Percentiles rank a stretch among this genome's conserved stretches.
Conservation (phyloP, 2,888 invertebrate species). For the Caenorhabditis sp. region DNA sequence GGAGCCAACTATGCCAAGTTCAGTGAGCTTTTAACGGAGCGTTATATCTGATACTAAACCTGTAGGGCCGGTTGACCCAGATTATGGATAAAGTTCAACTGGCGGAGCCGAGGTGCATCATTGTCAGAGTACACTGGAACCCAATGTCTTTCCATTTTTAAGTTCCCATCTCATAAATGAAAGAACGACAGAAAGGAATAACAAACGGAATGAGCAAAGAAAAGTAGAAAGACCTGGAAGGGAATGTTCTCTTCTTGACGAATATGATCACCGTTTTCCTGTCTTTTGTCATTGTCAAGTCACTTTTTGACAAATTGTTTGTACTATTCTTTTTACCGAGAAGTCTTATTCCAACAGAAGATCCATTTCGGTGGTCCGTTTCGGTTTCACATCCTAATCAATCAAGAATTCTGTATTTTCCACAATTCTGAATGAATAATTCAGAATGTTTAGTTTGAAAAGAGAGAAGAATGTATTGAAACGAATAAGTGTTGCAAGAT, state of each 20-base stretch:
- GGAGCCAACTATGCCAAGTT: too few relatives aligned
- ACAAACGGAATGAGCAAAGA: neutral
- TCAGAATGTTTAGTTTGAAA: conserved; percentile 6
- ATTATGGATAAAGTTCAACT: too few relatives aligned
- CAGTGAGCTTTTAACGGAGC: too few relatives aligned
- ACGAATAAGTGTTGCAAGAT: conserved; percentile 18
- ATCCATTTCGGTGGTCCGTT: neutral
- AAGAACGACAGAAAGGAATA: conserved; percentile 15
- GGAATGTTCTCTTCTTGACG: neutral
- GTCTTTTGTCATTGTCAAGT: conserved; percentile 18
- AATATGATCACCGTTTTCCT: conserved; percentile 48
- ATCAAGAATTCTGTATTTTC: conserved; percentile 5
- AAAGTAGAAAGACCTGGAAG: neutral
- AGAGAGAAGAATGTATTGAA: neutral
- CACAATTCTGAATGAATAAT: conserved; percentile 1
- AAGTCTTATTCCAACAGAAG: too few relatives aligned
- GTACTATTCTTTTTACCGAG: conserved; percentile 14
- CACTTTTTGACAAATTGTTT: conserved; percentile 16
- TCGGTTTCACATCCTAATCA: neutral
- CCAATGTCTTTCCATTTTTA: conserved; percentile 17
- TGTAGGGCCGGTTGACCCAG: too few relatives aligned
- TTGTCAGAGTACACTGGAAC: too few relatives aligned
- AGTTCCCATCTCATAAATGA: conserved; percentile 19
- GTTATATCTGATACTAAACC: too few relatives aligned
- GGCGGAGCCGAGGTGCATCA: too few relatives aligned